Conservation (phyloP, 2,888 invertebrate species). For the Seira ritae region DNA sequence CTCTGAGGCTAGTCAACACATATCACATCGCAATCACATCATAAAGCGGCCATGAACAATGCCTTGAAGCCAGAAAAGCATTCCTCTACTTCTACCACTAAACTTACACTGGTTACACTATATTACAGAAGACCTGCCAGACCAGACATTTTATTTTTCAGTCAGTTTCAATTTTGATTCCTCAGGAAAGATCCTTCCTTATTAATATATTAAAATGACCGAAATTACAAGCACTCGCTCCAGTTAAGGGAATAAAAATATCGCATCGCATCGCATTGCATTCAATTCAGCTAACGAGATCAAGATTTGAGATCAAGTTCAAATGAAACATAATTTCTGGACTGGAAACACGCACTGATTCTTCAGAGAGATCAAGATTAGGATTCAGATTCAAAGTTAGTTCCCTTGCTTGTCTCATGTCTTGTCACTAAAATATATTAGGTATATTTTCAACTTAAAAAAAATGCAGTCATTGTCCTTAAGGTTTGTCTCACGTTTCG, state of each 20-base stretch:
- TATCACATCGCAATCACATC: not conserved
- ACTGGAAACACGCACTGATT: conserved; percentile 61
- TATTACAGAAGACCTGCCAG: too few relatives aligned
- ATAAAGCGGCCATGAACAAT: not conserved
- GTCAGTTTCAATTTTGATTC: not conserved
- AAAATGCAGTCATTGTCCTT: too few relatives aligned
- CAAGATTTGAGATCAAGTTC: too few relatives aligned
- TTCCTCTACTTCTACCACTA: too few relatives aligned
- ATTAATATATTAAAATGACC: not conserved
- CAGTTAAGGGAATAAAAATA: conserved; percentile 56
- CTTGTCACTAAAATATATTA: too few relatives aligned
- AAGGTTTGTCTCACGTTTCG: too few relatives aligned
- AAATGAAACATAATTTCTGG: conserved; percentile 67
- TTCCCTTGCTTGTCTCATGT: conserved; percentile 51
- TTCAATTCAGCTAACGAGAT: conserved; percentile 71
- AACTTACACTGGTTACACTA: too few relatives aligned
- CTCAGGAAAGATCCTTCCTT: not conserved
- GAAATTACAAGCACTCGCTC: not conserved
- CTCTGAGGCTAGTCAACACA: too few relatives aligned
- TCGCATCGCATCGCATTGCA: too few relatives aligned
- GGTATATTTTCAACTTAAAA: too few relatives aligned
- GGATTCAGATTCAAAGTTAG: conserved; percentile 69
- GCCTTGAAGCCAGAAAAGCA: not conserved
- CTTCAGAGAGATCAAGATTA: too few relatives aligned
- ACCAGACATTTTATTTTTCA: too few relatives aligned